Evolutionary conservation across 2,797 vertebrate genomes (phyloP), one percentile per base, ranked within the genome.

Genomic region (Periophthalmus magnuspinnatus): DNA sequence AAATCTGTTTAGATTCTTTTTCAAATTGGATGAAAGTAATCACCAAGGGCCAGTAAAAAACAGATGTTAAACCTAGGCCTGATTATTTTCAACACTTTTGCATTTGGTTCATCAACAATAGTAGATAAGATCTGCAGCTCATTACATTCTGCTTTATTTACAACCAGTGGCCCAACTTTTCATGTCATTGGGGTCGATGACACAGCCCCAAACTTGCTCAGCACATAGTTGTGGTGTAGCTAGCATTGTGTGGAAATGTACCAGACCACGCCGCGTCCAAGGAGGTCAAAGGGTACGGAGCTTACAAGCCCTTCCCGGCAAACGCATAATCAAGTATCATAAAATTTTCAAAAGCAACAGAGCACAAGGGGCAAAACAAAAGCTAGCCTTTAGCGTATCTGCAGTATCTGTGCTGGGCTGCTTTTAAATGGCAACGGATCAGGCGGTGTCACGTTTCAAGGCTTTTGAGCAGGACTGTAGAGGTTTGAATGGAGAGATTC

Each of bases 171-270:
- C 61, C 47, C 16, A 14, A 2, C 17, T 22, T 5, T 60, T 11
- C 0, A 6, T 36, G 19, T 21, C 57, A 59, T 14, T 34, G 34
- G 36, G 59, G 58, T 34, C 60, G 33, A 52, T 68, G 79, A 72
- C 74, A 60, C 55, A 80, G 65, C 65, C 14, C 64, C 68, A 71
- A 52, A 67, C 70, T 24, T 58, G 65, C 64, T 66, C 36, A 58
- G 69, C 65, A 66, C 82, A 80, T 87, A 74, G 69, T 83, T 87
- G 83, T 70, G 87, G 82, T 65, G 77, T 17, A 70, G 75, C 45
- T 70, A 4, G 50, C 71, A 22, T 55, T 6, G 69, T 56, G 57
- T 79, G 82, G 84, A 89, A 90, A 84, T 73, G 66, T 86, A 83
- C 78, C 55, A 72, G 71, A 77, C 71, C 14, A 32, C 0, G 5